phyloP scores from a whole-genome alignment of 2,113 vertebrate genomes.

The Nesoenas mayeri region DNA sequence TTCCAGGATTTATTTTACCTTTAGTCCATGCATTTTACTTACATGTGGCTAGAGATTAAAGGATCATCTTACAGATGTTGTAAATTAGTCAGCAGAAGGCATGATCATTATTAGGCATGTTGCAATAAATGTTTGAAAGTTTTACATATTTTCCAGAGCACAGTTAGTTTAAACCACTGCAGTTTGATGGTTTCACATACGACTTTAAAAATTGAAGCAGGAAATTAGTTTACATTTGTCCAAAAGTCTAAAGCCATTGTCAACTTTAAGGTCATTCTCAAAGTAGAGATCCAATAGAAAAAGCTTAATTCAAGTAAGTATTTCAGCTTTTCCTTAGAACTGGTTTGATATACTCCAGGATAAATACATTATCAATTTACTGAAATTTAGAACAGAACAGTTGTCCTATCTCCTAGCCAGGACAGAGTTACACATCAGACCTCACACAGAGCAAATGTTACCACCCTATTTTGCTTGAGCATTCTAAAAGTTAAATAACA shows the following conservation, averaged over 20 bases:
- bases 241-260: conserved; percentile 61
- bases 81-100: conserved; percentile 77
- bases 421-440: conserved; percentile 92
- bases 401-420: conserved; percentile 92
- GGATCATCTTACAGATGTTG: conserved; percentile 76
- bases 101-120: conserved; percentile 71
- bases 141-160: conserved; percentile 73
- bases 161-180: conserved; percentile 68
- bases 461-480: conserved; percentile 80
- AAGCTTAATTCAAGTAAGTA: conserved; percentile 49
- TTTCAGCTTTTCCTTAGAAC: conserved; percentile 75
- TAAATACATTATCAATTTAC: conserved; percentile 86
- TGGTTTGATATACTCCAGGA: conserved; percentile 86
- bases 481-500: conserved; percentile 84
- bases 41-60: conserved; percentile 74
- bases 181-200: conserved; percentile 67
- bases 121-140: conserved; percentile 73
- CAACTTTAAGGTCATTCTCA: conserved; percentile 51
- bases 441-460: conserved; percentile 94
- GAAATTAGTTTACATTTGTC: conserved; percentile 73
- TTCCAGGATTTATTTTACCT: conserved; percentile 69
- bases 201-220: conserved; percentile 66
- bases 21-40: conserved; percentile 61
- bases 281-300: conserved; percentile 9
- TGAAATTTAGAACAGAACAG: conserved; percentile 88